Evolutionary conservation across 2,888 invertebrate genomes (phyloP).

Genomic region (Habrosyne pyritoides): DNA sequence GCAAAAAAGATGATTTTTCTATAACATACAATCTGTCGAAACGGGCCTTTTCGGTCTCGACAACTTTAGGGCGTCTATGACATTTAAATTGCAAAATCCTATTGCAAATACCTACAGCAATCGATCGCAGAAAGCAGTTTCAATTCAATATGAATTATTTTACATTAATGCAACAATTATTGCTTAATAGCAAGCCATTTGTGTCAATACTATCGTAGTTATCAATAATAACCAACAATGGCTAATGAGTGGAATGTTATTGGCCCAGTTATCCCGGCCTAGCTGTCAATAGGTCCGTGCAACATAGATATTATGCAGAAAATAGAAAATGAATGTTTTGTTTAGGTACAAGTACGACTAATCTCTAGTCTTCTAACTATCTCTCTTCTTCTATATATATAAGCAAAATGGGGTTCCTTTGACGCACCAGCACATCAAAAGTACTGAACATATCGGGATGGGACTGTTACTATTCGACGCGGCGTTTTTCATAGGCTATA

Average conservation of each 20-base stretch:
- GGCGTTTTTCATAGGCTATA: too few relatives aligned
- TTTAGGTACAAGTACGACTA: too few relatives aligned
- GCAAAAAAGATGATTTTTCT: too few relatives aligned
- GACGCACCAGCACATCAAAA: too few relatives aligned
- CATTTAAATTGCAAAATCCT: not conserved
- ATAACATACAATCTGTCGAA: too few relatives aligned
- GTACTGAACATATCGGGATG: too few relatives aligned
- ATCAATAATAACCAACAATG: slow-evolving; percentile 28
- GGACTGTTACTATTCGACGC: too few relatives aligned
- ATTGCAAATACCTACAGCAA: not conserved
- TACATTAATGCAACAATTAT: slow-evolving; percentile 5
- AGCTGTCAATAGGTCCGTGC: slow-evolving; percentile 41
- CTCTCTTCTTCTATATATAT: too few relatives aligned
- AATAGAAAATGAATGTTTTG: slow-evolving; percentile 14
- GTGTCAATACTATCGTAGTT: slow-evolving; percentile 9
- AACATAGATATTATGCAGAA: slow-evolving; percentile 15
- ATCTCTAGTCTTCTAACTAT: too few relatives aligned
- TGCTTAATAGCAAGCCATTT: not conserved
- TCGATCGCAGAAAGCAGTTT: not conserved
- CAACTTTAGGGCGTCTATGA: too few relatives aligned
- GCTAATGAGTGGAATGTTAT: slow-evolving; percentile 44
- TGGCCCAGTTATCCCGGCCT: slow-evolving; percentile 55
- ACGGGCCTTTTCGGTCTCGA: too few relatives aligned
- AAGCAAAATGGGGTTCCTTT: too few relatives aligned
- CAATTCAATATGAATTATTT: not conserved